phyloP scores from a whole-genome alignment of 2,888 invertebrate species.

The Reticulitermes lucifugus region DNA sequence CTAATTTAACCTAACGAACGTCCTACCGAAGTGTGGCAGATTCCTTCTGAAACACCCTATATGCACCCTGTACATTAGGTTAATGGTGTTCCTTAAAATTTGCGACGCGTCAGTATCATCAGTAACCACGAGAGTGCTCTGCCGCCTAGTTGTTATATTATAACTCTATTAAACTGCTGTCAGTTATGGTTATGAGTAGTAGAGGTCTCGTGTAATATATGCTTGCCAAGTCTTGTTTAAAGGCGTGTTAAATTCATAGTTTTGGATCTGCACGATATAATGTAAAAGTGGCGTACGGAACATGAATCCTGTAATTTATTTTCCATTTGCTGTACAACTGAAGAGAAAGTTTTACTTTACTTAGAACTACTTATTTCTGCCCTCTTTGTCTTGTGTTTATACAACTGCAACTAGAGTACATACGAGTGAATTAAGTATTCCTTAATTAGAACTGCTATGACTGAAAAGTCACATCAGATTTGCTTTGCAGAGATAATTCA shows the following conservation, averaged over 20 bases:
- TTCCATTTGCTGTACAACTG: not conserved
- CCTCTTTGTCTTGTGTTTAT: not conserved
- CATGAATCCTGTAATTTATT: not conserved
- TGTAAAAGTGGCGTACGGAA: not conserved
- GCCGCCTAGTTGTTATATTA: conserved; percentile 27
- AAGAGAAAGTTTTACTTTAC: not conserved
- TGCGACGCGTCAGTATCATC: conserved; percentile 29
- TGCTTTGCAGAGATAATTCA: too few species aligned
- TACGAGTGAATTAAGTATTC: too few species aligned
- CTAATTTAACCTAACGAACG: too few species aligned
- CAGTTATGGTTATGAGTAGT: conserved; percentile 37
- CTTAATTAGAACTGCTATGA: too few species aligned
- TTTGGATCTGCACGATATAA: not conserved
- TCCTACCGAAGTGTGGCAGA: too few species aligned
- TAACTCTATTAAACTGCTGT: conserved; percentile 44
- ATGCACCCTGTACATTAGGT: not conserved
- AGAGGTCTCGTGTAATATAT: conserved; percentile 37
- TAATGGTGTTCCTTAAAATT: conserved; percentile 34
- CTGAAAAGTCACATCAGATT: too few species aligned
- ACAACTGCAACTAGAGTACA: not conserved
- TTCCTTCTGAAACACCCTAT: too few species aligned
- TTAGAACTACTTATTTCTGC: not conserved
- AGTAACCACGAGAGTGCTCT: conserved; percentile 29
- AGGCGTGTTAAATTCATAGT: conserved; percentile 46
- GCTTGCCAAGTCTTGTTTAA: conserved; percentile 41